phyloP scores from a whole-genome alignment of 2,797 vertebrate genomes.

The Oreonectes daqikongensis region DNA sequence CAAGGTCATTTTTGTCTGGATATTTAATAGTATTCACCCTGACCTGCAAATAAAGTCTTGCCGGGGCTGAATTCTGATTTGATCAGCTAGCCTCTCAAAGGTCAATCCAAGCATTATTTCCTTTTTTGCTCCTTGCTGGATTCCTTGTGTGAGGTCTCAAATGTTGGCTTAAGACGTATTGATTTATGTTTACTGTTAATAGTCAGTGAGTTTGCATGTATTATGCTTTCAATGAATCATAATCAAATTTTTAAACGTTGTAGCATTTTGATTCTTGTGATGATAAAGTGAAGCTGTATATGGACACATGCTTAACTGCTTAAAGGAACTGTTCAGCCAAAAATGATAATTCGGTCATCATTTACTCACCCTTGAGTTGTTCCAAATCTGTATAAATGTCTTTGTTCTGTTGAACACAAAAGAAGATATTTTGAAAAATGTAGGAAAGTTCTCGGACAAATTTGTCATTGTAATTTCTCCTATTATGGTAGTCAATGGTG shows the following conservation, averaged over 20 bases:
- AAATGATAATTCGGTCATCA: too few species aligned
- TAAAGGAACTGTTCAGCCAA: too few species aligned
- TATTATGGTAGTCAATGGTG: too few species aligned
- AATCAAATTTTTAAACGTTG: neutral
- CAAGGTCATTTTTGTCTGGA: constrained; percentile 60
- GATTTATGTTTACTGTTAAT: constrained; percentile 19
- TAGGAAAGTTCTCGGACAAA: too few species aligned
- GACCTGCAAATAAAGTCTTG: constrained; percentile 69
- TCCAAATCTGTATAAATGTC: too few species aligned
- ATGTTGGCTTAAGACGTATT: constrained; percentile 56
- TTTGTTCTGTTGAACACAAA: too few species aligned
- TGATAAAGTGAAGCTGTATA: too few species aligned
- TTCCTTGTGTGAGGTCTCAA: constrained; percentile 53
- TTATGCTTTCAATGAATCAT: constrained; percentile 1
- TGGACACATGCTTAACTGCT: too few species aligned
- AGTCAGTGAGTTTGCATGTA: constrained; percentile 7
- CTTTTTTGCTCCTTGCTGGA: constrained; percentile 38
- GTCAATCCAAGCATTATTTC: constrained; percentile 71
- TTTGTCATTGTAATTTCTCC: too few species aligned
- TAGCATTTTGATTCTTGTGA: neutral
- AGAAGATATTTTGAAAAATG: too few species aligned
- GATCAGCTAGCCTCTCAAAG: constrained; percentile 72
- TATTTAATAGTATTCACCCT: constrained; percentile 69
- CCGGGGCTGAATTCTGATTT: constrained; percentile 69
- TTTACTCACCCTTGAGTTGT: too few species aligned